These are phyloP conservation scores for Bujurquina vittata DNA, from an alignment of 2,113 vertebrate genomes.

Conservation along the genomic window DNA sequence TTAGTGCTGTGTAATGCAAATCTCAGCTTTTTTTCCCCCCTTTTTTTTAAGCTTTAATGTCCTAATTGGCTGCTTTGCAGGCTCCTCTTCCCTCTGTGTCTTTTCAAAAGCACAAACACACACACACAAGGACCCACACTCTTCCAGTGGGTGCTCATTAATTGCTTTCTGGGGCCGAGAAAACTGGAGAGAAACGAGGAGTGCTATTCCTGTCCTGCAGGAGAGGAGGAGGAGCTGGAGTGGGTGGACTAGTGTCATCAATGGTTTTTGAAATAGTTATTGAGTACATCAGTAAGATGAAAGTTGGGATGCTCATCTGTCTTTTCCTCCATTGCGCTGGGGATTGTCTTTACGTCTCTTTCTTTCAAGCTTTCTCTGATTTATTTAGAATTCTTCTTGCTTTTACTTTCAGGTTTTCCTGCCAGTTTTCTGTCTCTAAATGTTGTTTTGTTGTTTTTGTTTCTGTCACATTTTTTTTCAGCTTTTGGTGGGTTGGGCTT, in stretches of 20 bases:
- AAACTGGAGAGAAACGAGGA: constrained; percentile 9
- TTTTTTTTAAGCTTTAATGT: constrained; percentile 9
- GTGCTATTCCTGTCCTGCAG: constrained; percentile 18
- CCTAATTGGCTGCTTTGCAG: constrained; percentile 25
- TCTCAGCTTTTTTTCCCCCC: constrained; percentile 1
- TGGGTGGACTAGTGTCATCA: constrained; percentile 9
- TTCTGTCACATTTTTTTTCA: neutral
- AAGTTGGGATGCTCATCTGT: neutral
- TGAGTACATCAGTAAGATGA: constrained; percentile 1
- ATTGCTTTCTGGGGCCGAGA: constrained; percentile 25
- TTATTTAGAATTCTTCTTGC: neutral
- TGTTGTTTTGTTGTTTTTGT: neutral
- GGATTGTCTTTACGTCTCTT: neutral
- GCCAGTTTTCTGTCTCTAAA: neutral
- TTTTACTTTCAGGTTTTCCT: neutral
- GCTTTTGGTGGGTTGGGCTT: neutral
- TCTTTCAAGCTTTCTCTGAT: neutral
- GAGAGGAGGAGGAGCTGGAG: constrained; percentile 4
- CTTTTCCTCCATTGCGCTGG: neutral
- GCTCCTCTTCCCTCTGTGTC: neutral
- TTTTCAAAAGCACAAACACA: neutral
- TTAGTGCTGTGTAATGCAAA: neutral
- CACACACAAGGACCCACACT: neutral
- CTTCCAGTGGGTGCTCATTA: constrained; percentile 3
- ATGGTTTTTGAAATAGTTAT: constrained; percentile 19